Evolutionary conservation across 2,888 invertebrate genomes (phyloP), one percentile per base, ranked within the genome.

Genomic region (Agapetus fuscipes): DNA sequence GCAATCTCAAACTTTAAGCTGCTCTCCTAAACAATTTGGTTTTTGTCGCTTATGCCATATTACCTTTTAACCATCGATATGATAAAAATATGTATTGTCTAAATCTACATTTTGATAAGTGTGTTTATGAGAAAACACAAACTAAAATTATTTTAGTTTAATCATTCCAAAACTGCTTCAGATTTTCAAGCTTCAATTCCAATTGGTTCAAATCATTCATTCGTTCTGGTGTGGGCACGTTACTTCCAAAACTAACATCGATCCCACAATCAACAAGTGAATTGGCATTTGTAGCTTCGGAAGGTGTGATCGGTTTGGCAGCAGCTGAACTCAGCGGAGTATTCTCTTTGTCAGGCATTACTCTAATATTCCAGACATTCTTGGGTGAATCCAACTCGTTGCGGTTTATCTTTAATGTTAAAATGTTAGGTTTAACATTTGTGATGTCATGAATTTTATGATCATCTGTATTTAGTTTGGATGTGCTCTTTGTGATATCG

Each of bases 201-300:
- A 70, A 57, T 10, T 61, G 55, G 46, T 68, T 59, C 13, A 70
- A 54, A 49, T 70, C 70, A 30, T 55, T 60, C n/a, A 70, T 56
- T 48, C 69, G 57, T 47, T 69, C 69, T 26, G 66, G 53, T 5
- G 68, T 70, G 3, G 41, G 25, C 16, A 46, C 31, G 17, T 46
- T 34, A 31, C 46, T 46, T 14, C 41, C 41, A 34, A 41, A 44
- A 31, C 46, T 46, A 9, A 46, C 15, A 32, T 46, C 46, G 29
- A 46, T 43, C 10, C 37, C 46, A 33, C 46, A 46, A 20, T 41
- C 34, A 11, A 46, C 38, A 13, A 34, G 30, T 4, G 10, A 12
- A 16, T 37, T 37, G 5, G 32, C n/a, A n/a, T n/a, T n/a, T n/a
- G n/a, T n/a, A n/a, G n/a, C n/a, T n/a, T n/a, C n/a, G n/a, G n/a